Base-by-base conservation (phyloP, 64 coral and sea anemone genomes). In the Montipora capricornis region DNA sequence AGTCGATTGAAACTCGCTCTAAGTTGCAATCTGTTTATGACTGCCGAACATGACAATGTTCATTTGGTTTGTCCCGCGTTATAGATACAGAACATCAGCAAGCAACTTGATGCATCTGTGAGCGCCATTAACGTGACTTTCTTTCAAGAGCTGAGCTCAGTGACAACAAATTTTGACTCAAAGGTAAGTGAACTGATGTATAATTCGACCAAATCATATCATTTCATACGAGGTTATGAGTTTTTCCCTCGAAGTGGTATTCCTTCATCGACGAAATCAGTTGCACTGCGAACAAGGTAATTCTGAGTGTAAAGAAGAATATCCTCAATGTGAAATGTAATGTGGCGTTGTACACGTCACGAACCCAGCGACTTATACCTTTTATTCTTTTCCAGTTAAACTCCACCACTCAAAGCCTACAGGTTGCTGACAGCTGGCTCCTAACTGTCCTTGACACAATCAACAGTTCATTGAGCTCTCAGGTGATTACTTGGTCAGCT, bases 91-190 rank as follows among this genome's bases (percentile, higher is more conserved):
- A 86, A 86, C 11, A 86, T 86, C 45, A 51, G 82, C 20, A 44
- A 86, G 44, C 62, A 68, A 66, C 82, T 86, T 71, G 82, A 86
- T 73, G 66, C 44, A 70, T 86, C 82, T 86, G 82, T 71, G 15
- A 73, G 82, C 66, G 82, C 47, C n/a, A 46, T 86, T 3, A 86
- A 86, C 50, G 61, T 49, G 16, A 86, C 59, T 45, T 86, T 86
- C 66, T 48, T 71, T 50, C 2, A 1, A 22, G 82, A 86, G 46
- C 12, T 86, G 82, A 11, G 6, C 15, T 48, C 62, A 19, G 37
- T 86, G 1, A 50, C 16, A 13, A 71, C 82, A 20, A 71, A 44
- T 71, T 86, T 86, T 20, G 46, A 71, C 60, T 20, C 66, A 71
- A 86, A 86, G 82, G 82, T 73, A 86, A 64, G 17, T 37, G 37